Evolutionary conservation across 2,888 invertebrate species (phyloP).

Genomic region (Sthenelais limicola): DNA sequence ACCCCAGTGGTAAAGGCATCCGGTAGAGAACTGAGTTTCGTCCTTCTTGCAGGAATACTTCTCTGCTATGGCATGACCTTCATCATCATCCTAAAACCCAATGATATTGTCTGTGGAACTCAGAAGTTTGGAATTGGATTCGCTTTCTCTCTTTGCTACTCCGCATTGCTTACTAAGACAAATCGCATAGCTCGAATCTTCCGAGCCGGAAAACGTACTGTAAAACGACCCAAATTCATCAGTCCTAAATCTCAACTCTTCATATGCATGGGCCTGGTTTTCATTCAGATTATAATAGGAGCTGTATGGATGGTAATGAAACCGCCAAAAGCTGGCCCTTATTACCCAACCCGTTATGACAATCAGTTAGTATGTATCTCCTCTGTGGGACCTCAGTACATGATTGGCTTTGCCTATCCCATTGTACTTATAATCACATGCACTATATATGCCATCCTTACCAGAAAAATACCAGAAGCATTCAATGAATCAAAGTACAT

Average conservation of each 20-base stretch:
- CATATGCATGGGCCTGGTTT: slow-evolving; percentile 71
- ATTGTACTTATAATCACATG: slow-evolving; percentile 87
- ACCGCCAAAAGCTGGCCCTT: slow-evolving; percentile 90
- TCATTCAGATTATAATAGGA: slow-evolving; percentile 79
- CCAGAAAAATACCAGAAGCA: slow-evolving; percentile 73
- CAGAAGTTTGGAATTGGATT: slow-evolving; percentile 72
- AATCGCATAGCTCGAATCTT: slow-evolving; percentile 72
- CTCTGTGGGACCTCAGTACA: slow-evolving; percentile 76
- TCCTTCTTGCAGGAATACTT: slow-evolving; percentile 70
- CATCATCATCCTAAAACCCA: slow-evolving; percentile 70
- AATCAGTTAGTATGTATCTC: slow-evolving; percentile 88
- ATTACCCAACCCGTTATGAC: slow-evolving; percentile 92
- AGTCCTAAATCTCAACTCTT: slow-evolving; percentile 73
- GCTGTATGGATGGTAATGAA: slow-evolving; percentile 93
- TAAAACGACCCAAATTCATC: slow-evolving; percentile 72
- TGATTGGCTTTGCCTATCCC: slow-evolving; percentile 84
- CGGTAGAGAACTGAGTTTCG: slow-evolving; percentile 73
- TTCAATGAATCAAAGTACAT: slow-evolving; percentile 74
- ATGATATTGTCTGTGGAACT: slow-evolving; percentile 68
- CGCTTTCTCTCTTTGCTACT: slow-evolving; percentile 72
- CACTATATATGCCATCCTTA: slow-evolving; percentile 73
- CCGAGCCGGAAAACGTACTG: slow-evolving; percentile 71
- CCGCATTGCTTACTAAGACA: slow-evolving; percentile 73
- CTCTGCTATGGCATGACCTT: slow-evolving; percentile 72
- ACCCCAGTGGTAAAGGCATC: slow-evolving; percentile 74